phyloP scores from a whole-genome alignment of 2,797 vertebrate genomes.

The Arrhamphus sclerolepis region DNA sequence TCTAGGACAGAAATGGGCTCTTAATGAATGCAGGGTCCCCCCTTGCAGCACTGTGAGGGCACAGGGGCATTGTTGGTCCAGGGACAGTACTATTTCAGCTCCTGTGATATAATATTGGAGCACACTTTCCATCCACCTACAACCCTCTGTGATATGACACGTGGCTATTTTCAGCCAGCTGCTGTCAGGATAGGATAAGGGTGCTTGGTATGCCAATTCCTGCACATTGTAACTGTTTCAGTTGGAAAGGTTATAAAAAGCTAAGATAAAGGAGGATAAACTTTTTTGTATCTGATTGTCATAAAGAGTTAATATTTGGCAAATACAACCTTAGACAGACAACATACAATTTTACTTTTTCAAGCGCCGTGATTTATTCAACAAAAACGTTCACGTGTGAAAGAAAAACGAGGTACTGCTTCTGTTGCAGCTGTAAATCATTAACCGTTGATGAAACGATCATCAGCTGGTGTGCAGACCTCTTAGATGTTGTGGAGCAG shows the following conservation, averaged over 20 bases:
- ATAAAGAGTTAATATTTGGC: too few species aligned
- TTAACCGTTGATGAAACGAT: too few species aligned
- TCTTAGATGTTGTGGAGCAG: too few species aligned
- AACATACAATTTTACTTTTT: too few species aligned
- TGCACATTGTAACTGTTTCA: constrained; percentile 37
- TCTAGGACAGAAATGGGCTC: constrained; percentile 15
- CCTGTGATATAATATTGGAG: constrained; percentile 58
- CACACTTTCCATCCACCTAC: constrained; percentile 61
- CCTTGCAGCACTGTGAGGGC: constrained; percentile 38
- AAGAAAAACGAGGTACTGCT: too few species aligned
- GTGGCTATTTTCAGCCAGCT: constrained; percentile 67
- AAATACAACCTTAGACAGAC: too few species aligned
- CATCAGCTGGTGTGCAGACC: too few species aligned
- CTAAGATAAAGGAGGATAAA: constrained; percentile 15
- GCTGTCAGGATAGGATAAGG: constrained; percentile 45
- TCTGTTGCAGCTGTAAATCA: too few species aligned
- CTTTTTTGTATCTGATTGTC: too few species aligned
- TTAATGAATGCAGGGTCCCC: constrained; percentile 33
- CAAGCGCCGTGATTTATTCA: too few species aligned
- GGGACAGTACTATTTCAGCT: constrained; percentile 58
- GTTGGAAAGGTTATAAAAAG: constrained; percentile 4
- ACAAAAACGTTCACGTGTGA: too few species aligned
- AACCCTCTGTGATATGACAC: constrained; percentile 61
- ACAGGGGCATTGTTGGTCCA: constrained; percentile 49
- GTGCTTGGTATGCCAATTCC: constrained; percentile 27